Conservation (phyloP, 2,113 vertebrate genomes). For the Cyprinodon variegatus region DNA sequence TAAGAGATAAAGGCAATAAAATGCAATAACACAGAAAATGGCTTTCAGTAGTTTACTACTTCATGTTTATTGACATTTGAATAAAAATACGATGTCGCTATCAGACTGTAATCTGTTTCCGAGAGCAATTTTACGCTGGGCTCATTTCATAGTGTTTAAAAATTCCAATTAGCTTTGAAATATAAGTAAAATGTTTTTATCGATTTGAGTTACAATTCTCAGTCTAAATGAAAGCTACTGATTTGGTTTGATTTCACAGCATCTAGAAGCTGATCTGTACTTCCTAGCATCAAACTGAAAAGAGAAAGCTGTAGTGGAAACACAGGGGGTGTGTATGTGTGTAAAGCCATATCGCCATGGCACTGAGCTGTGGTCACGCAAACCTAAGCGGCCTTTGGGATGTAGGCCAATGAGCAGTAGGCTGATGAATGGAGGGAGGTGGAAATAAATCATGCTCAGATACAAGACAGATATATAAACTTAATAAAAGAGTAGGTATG, state of each 20-base stretch:
- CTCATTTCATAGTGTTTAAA: background rate
- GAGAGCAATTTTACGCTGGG: background rate
- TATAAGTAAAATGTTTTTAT: background rate
- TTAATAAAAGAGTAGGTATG: conserved; percentile 7
- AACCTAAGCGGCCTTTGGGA: conserved; percentile 57
- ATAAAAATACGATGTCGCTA: background rate
- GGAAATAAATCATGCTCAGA: background rate
- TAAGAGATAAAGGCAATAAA: background rate
- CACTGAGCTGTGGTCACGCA: conserved; percentile 61
- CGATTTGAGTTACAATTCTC: background rate
- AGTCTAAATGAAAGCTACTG: background rate
- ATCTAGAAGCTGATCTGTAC: background rate
- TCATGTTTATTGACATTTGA: background rate
- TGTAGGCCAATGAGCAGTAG: conserved; percentile 63
- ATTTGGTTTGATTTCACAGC: background rate
- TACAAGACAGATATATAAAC: background rate
- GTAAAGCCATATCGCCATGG: conserved; percentile 26
- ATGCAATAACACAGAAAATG: background rate
- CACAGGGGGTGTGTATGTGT: conserved; percentile 3
- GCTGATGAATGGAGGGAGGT: background rate
- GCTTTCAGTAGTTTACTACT: background rate
- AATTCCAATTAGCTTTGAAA: background rate
- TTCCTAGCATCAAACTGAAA: conserved; percentile 5
- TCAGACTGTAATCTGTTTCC: background rate
- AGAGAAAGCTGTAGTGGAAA: background rate